phyloP scores from a whole-genome alignment of 2,113 vertebrate species.

The Petroica traversi region DNA sequence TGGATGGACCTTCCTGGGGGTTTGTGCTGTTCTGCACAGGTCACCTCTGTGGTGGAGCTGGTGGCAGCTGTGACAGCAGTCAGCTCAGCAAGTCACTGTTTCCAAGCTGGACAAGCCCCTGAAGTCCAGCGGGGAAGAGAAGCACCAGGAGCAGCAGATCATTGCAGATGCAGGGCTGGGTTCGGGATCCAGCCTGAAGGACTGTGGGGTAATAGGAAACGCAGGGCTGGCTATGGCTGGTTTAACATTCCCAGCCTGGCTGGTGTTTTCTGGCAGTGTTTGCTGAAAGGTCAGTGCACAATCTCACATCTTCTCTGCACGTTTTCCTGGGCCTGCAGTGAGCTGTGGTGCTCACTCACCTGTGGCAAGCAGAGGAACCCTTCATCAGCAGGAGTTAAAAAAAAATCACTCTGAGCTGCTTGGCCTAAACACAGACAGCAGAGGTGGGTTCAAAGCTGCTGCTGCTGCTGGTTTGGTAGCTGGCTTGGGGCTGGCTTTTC shows the following conservation, averaged over 20 bases:
- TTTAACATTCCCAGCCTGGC: background rate
- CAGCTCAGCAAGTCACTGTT: background rate
- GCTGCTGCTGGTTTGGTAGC: background rate
- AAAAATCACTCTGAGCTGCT: background rate
- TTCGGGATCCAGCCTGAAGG: background rate
- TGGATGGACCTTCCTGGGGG: background rate
- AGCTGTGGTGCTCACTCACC: background rate
- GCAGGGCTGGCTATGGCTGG: background rate
- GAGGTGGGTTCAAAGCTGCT: background rate
- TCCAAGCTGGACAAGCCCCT: background rate
- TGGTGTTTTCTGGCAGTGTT: conserved; percentile 3
- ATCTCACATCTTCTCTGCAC: background rate
- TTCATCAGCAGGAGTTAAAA: background rate
- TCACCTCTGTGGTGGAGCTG: background rate
- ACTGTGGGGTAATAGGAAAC: background rate
- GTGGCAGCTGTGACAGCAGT: background rate
- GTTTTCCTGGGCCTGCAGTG: background rate
- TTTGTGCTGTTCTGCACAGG: background rate
- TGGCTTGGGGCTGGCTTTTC: background rate
- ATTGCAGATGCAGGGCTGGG: background rate
- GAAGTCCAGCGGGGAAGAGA: background rate
- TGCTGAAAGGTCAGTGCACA: conserved; percentile 53
- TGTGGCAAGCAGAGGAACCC: background rate
- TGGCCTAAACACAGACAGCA: background rate
- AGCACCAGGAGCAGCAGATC: background rate